phyloP scores from a whole-genome alignment of 92 coral and sea anemone species.

The Nematostella vectensis region DNA sequence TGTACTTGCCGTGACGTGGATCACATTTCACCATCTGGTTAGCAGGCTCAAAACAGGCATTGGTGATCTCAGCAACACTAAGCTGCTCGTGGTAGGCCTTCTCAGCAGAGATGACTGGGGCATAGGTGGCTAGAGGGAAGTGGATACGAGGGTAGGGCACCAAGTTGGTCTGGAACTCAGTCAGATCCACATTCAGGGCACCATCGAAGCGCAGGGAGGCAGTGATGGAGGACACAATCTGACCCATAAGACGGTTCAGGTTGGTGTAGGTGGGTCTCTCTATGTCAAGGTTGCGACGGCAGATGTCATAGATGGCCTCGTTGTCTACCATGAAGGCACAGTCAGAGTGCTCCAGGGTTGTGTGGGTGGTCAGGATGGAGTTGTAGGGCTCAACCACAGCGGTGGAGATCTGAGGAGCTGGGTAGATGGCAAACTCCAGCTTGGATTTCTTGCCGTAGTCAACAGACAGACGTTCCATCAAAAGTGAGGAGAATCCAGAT shows the following conservation, averaged over 20 bases:
- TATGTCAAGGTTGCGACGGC: conserved; percentile 75
- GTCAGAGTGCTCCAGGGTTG: conserved; percentile 70
- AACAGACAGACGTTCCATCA: too few species aligned
- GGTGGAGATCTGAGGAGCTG: conserved; percentile 89
- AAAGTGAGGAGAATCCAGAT: too few species aligned
- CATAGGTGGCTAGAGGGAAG: conserved; percentile 75
- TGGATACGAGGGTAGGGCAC: conserved; percentile 84
- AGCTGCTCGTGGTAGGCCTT: conserved; percentile 71
- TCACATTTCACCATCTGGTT: conserved; percentile 68
- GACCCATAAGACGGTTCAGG: conserved; percentile 90
- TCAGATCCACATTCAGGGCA: conserved; percentile 63
- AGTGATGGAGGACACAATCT: conserved; percentile 71
- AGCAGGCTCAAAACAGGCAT: conserved; percentile 64
- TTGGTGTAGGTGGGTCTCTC: conserved; percentile 91
- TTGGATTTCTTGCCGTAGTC: conserved; percentile 92
- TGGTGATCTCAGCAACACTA: conserved; percentile 59
- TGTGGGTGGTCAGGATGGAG: conserved; percentile 66
- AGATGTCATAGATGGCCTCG: conserved; percentile 71
- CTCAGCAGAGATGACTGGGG: conserved; percentile 86
- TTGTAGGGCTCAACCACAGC: conserved; percentile 82
- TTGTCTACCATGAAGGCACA: conserved; percentile 79
- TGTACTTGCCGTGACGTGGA: conserved; percentile 32
- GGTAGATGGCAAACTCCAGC: conserved; percentile 81
- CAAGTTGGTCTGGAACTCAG: conserved; percentile 82
- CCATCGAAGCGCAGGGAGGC: conserved; percentile 78